Conservation (phyloP, 2,113 vertebrate species). For the Scomber colias region DNA sequence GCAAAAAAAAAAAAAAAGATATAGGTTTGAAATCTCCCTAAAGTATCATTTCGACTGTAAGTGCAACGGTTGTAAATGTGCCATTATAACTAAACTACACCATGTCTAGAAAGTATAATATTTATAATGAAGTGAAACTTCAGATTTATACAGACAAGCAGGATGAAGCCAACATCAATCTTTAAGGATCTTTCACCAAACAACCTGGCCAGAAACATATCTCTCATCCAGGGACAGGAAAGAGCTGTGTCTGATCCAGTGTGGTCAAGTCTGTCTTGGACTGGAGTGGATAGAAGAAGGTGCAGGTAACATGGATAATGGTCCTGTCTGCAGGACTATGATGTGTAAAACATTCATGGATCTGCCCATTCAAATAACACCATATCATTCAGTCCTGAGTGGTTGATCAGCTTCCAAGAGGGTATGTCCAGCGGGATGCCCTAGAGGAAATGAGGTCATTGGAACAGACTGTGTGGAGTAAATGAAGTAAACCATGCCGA, state of each 20-base stretch:
- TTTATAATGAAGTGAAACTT: background rate
- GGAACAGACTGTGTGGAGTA: slow-evolving; percentile 43
- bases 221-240: no score
- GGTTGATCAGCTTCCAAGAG: slow-evolving; percentile 82
- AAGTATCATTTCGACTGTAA: no score
- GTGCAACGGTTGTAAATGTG: no score
- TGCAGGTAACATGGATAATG: slow-evolving; percentile 47
- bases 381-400: slow-evolving; percentile 79
- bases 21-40: no score
- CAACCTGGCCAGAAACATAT: no score
- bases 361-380: slow-evolving; percentile 81
- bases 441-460: slow-evolving; percentile 88
- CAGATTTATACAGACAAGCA: background rate
- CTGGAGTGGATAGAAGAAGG: slow-evolving; percentile 15
- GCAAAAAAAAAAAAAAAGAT: no score
- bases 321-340: slow-evolving; percentile 30
- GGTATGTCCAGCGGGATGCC: slow-evolving; percentile 85
- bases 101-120: no score
- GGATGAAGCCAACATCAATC: background rate
- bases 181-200: slow-evolving; percentile 14
- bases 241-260: slow-evolving; percentile 6
- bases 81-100: no score
- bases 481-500: slow-evolving; percentile 50
- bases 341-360: slow-evolving; percentile 64
- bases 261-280: slow-evolving; percentile 20